Conservation (phyloP, 2,888 invertebrate species). For the Trichacis sp. region DNA sequence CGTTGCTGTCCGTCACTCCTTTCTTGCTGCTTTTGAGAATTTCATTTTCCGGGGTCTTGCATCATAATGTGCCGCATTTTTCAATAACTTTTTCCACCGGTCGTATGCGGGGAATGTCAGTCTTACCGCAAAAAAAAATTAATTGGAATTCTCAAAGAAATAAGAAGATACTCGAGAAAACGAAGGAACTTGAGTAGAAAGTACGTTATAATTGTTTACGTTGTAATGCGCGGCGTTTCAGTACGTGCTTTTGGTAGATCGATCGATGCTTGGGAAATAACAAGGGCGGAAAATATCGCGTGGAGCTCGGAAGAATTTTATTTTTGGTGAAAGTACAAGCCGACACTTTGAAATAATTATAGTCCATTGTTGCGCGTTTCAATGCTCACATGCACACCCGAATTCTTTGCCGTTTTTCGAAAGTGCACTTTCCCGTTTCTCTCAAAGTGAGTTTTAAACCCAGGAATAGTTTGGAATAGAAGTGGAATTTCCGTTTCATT, state of each 20-base stretch:
- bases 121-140: not conserved
- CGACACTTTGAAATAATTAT: too few species aligned
- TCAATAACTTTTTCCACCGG: not conserved
- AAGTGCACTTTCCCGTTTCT: too few species aligned
- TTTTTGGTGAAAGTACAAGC: not conserved
- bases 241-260: constrained; percentile 11
- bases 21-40: not conserved
- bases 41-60: constrained; percentile 1
- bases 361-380: too few species aligned
- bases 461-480: too few species aligned
- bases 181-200: constrained; percentile 22
- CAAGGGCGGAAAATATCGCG: constrained; percentile 27
- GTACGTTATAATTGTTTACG: constrained; percentile 35
- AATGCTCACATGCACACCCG: too few species aligned
- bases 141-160: constrained; percentile 18
- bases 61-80: constrained; percentile 1
- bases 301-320: not conserved
- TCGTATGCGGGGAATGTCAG: not conserved
- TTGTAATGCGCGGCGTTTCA: constrained; percentile 4
- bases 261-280: constrained; percentile 29
- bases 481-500: too few species aligned
- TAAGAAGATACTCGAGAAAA: constrained; percentile 13
- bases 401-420: not conserved
- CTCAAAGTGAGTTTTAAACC: too few species aligned
- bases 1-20: not conserved